Conservation (phyloP, 1,140 invertebrate genomes). For the silkworm (Bombyx mori) region DNA sequence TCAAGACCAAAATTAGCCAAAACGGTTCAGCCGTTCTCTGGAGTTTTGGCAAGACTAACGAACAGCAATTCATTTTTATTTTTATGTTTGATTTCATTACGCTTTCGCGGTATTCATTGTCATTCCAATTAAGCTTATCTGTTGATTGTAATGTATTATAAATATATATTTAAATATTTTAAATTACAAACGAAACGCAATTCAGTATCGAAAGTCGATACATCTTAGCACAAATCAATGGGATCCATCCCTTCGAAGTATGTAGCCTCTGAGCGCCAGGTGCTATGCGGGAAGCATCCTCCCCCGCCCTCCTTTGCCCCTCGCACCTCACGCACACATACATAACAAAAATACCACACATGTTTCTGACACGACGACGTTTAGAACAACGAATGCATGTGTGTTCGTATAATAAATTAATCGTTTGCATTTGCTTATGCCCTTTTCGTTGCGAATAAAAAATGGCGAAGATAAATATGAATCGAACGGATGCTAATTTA, state of each 20-base stretch:
- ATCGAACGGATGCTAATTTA: slow-evolving; percentile 41
- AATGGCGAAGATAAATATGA: slow-evolving; percentile 46
- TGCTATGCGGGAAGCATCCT: slow-evolving; percentile 57
- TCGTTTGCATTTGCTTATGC: slow-evolving; percentile 51
- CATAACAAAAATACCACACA: slow-evolving; percentile 8
- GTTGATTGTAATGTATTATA: too few species aligned
- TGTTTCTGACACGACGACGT: slow-evolving; percentile 24
- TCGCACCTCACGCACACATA: slow-evolving; percentile 25
- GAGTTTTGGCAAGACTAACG: too few species aligned
- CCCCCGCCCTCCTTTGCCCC: slow-evolving; percentile 19
- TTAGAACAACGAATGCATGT: slow-evolving; percentile 33
- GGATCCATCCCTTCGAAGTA: slow-evolving; percentile 41
- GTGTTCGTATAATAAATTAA: slow-evolving; percentile 56
- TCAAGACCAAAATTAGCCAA: too few species aligned
- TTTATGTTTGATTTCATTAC: too few species aligned
- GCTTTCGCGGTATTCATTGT: too few species aligned
- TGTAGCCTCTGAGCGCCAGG: slow-evolving; percentile 59
- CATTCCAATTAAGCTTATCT: too few species aligned
- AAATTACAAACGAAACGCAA: slow-evolving; percentile 31
- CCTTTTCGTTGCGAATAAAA: slow-evolving; percentile 40
- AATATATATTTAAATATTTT: not conserved
- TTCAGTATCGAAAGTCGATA: slow-evolving; percentile 36
- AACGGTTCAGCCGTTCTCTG: too few species aligned
- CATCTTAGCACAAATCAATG: slow-evolving; percentile 60
- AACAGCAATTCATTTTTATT: too few species aligned